phyloP scores from a whole-genome alignment of 2,797 vertebrate species.

The Pseudochirops cupreus region DNA sequence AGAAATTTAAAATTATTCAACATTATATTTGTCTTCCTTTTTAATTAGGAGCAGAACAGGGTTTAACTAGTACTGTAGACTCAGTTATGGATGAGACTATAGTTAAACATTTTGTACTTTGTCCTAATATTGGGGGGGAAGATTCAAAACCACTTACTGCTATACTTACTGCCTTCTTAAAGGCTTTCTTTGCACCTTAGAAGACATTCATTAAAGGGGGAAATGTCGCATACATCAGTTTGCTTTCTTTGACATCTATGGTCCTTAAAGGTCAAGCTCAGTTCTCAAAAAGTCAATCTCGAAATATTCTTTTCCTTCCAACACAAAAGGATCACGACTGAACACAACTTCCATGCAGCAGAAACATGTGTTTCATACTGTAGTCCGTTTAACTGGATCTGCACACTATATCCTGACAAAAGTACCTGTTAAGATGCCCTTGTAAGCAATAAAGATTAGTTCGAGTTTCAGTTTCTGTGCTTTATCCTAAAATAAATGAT shows the following conservation, averaged over 20 bases:
- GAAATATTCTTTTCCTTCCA: constrained; percentile 20
- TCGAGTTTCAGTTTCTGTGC: constrained; percentile 65
- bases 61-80: constrained; percentile 67
- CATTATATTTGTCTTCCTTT: constrained; percentile 76
- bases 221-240: background rate
- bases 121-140: constrained; percentile 13
- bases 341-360: constrained; percentile 51
- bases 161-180: constrained; percentile 22
- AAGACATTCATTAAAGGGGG: background rate
- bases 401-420: constrained; percentile 5
- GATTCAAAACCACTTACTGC: background rate
- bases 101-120: constrained; percentile 56
- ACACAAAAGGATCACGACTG: constrained; percentile 38
- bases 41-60: constrained; percentile 72
- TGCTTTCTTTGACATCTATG: constrained; percentile 41
- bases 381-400: background rate
- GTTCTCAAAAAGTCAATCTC: constrained; percentile 56
- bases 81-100: constrained; percentile 68
- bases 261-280: constrained; percentile 53
- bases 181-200: constrained; percentile 51
- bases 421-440: constrained; percentile 57
- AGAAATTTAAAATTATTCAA: constrained; percentile 60
- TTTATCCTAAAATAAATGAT: constrained; percentile 67
- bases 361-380: background rate
- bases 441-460: constrained; percentile 67